phyloP scores from a whole-genome alignment of 1,140 invertebrate species.

The Orius laevigatus region DNA sequence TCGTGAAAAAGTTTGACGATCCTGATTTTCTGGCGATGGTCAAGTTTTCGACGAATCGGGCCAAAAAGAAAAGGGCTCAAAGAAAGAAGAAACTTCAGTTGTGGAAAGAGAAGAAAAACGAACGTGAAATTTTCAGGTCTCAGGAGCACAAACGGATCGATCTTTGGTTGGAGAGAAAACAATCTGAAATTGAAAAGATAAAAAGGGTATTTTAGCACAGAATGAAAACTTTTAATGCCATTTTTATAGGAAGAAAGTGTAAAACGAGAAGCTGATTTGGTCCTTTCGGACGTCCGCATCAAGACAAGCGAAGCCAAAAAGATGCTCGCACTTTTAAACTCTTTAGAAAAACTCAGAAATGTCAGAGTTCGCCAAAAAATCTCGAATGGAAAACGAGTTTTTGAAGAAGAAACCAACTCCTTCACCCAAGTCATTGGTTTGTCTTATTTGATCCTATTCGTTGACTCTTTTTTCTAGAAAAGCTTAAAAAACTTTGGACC shows the following conservation, averaged over 20 bases:
- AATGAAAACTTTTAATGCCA: neutral
- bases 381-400: conserved; percentile 38
- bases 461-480: conserved; percentile 25
- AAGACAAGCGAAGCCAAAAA: conserved; percentile 51
- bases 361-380: conserved; percentile 39
- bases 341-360: conserved; percentile 40
- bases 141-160: conserved; percentile 36
- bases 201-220: conserved; percentile 32
- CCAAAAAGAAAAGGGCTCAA: conserved; percentile 34
- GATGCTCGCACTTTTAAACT: conserved; percentile 39
- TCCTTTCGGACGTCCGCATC: conserved; percentile 45
- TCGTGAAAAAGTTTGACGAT: conserved; percentile 26
- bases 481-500: conserved; percentile 29
- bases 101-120: conserved; percentile 29
- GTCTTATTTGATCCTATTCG: conserved; percentile 20
- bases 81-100: conserved; percentile 31
- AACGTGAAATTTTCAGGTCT: conserved; percentile 27
- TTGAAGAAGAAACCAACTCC: conserved; percentile 25
- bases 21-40: conserved; percentile 23
- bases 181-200: conserved; percentile 39
- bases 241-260: conserved; percentile 40
- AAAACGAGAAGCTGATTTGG: conserved; percentile 46
- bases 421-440: conserved; percentile 27
- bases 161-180: conserved; percentile 39
- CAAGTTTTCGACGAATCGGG: conserved; percentile 24